These are phyloP conservation scores for Venustoraphidia nigricollis DNA, from an alignment of 2,888 invertebrate genomes.

Conservation along the genomic window DNA sequence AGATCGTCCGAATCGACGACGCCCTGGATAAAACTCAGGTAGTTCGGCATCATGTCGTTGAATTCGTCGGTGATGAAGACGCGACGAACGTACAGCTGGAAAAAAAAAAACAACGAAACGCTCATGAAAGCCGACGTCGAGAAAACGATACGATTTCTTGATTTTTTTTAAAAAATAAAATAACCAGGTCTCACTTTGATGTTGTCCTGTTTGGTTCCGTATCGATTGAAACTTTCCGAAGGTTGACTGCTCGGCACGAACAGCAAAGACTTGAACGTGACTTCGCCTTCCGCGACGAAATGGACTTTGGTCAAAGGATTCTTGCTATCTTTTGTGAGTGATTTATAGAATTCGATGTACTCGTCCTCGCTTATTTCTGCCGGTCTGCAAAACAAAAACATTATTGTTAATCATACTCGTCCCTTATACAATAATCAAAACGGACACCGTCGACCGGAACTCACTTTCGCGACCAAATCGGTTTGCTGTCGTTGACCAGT, in stretches of 20 bases:
- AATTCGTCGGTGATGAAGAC: slow-evolving; percentile 99
- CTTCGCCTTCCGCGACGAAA: slow-evolving; percentile 98
- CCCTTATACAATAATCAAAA: background rate
- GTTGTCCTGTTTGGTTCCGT: slow-evolving; percentile 86
- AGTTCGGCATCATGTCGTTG: slow-evolving; percentile 98
- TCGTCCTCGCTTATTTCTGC: slow-evolving; percentile 73
- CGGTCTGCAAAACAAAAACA: slow-evolving; percentile 24
- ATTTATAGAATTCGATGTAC: slow-evolving; percentile 91
- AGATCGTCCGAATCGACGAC: slow-evolving; percentile 98
- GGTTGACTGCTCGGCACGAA: slow-evolving; percentile 88
- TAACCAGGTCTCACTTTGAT: slow-evolving; percentile 49
- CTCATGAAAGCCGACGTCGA: background rate
- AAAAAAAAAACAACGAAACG: slow-evolving; percentile 7
- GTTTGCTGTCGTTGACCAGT: slow-evolving; percentile 90
- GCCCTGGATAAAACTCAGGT: slow-evolving; percentile 87
- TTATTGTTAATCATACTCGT: slow-evolving; percentile 16
- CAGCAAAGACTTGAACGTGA: slow-evolving; percentile 92
- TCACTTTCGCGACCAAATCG: slow-evolving; percentile 89
- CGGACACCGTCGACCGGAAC: slow-evolving; percentile 22
- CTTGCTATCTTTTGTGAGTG: slow-evolving; percentile 76
- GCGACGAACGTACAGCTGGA: slow-evolving; percentile 77
- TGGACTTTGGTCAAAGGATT: slow-evolving; percentile 80
- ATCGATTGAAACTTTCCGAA: slow-evolving; percentile 85
- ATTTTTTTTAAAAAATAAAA: background rate
- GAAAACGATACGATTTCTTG: background rate